Conservation (phyloP, 2,888 invertebrate species). For the Drosophila anceps region DNA sequence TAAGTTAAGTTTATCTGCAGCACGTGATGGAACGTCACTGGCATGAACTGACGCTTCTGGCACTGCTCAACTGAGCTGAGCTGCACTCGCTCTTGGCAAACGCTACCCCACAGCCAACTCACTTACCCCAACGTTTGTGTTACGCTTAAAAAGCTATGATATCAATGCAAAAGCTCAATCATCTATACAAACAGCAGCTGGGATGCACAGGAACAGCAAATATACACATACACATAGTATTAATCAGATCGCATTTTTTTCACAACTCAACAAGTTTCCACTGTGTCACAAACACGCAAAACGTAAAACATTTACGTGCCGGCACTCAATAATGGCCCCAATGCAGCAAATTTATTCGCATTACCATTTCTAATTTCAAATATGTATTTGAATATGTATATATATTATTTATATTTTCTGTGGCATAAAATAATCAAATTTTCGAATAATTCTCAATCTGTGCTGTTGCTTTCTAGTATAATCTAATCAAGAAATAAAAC, state of each 20-base stretch:
- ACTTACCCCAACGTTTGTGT: conserved; percentile 26
- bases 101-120: background rate
- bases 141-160: conserved; percentile 37
- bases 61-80: conserved; percentile 6
- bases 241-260: conserved; percentile 31
- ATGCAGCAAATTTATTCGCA: conserved; percentile 15
- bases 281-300: conserved; percentile 12
- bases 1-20: conserved; percentile 69
- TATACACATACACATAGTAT: background rate
- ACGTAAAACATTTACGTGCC: conserved; percentile 8
- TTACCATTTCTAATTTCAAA: conserved; percentile 25
- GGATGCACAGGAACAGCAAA: background rate
- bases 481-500: conserved; percentile 9
- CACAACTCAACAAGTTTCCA: conserved; percentile 24
- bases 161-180: conserved; percentile 47
- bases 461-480: conserved; percentile 4
- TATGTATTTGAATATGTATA: background rate
- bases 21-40: conserved; percentile 54
- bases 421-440: conserved; percentile 9
- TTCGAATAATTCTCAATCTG: conserved; percentile 4
- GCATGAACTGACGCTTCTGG: conserved; percentile 17
- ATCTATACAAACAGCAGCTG: conserved; percentile 43
- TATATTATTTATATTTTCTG: background rate
- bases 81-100: background rate
- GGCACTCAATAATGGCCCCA: background rate